Base-by-base conservation (phyloP, 1,140 invertebrate species). In the Cotesia typhae region DNA sequence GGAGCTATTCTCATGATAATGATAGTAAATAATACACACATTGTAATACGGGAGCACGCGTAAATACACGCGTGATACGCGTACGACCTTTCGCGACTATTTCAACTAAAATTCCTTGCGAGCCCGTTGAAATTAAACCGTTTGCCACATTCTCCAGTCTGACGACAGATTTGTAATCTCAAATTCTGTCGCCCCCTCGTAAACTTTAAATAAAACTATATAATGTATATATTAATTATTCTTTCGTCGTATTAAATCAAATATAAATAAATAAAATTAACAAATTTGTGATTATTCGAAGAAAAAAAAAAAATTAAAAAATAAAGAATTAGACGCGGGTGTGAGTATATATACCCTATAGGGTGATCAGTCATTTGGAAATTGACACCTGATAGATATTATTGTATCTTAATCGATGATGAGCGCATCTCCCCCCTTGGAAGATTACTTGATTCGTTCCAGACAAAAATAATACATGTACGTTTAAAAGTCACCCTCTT, bases 61-160 rank as follows among this genome's bases (percentile, higher is more conserved):
- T 71, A 69, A 72, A 68, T 66, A 77, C 74, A 74, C 74, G 77
- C 77, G 76, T 64, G 70, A 68, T 61, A 55, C 71, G 71, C 70
- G 69, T 72, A 20, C 64, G 67, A 65, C 36, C 36, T 41, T 51
- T 41, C 35, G 64, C 55, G 47, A 76, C 71, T 77, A 78, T 83
- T 85, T 81, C 81, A 83, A 84, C 82, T 83, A 82, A 84, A 78
- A 85, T 85, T 86, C 83, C 84, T 70, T 37, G 80, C 79, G 78
- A 80, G 79, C 77, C 66, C 78, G 74, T 64, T 73, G 76, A 77
- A 83, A 84, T 80, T 78, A 82, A 83, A 80, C 80, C 74, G 80
- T 79, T 78, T 75, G 71, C 75, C 73, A 72, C 75, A 75, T 75
- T 67, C 77, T 71, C 75, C 73, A 41, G 71, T 72, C 59, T 72